Conservation (phyloP, 37 sponge, comb jelly and placozoan species). For the Dysidea cf. avara region DNA sequence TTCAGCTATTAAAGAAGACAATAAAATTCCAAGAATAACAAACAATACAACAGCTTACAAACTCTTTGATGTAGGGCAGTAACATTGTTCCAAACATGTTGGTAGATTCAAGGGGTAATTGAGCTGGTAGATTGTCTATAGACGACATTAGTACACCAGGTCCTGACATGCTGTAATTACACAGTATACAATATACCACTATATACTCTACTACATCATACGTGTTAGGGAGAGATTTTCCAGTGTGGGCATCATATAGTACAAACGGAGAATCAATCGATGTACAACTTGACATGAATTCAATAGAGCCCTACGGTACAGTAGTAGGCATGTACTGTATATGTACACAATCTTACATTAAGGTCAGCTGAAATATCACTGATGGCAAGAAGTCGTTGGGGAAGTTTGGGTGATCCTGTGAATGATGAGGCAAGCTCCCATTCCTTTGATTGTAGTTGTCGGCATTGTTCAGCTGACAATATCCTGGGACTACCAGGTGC, state of each 20-base stretch:
- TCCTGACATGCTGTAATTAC: slow-evolving; percentile 52
- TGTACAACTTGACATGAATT: slow-evolving; percentile 67
- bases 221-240: slow-evolving; percentile 1
- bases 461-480: slow-evolving; percentile 59
- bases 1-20: slow-evolving; percentile 18
- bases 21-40: neutral
- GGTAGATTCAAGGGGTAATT: slow-evolving; percentile 91
- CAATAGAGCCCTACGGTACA: slow-evolving; percentile 82
- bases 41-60: slow-evolving; percentile 52
- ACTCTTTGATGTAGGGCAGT: slow-evolving; percentile 62
- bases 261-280: slow-evolving; percentile 81
- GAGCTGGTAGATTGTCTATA: slow-evolving; percentile 94
- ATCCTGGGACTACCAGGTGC: slow-evolving; percentile 74
- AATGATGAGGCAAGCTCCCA: slow-evolving; percentile 23
- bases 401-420: slow-evolving; percentile 68
- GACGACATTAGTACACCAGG: slow-evolving; percentile 73
- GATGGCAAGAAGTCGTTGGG: slow-evolving; percentile 89
- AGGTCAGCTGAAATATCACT: slow-evolving; percentile 84
- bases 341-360: slow-evolving; percentile 34
- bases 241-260: slow-evolving; percentile 78
- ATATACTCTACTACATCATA: neutral
- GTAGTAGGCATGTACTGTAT: neutral
- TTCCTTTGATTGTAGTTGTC: slow-evolving; percentile 35
- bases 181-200: neutral
- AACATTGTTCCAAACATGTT: slow-evolving; percentile 82